phyloP scores from a whole-genome alignment of 1,140 invertebrate genomes.

The Pomacea maculata region DNA sequence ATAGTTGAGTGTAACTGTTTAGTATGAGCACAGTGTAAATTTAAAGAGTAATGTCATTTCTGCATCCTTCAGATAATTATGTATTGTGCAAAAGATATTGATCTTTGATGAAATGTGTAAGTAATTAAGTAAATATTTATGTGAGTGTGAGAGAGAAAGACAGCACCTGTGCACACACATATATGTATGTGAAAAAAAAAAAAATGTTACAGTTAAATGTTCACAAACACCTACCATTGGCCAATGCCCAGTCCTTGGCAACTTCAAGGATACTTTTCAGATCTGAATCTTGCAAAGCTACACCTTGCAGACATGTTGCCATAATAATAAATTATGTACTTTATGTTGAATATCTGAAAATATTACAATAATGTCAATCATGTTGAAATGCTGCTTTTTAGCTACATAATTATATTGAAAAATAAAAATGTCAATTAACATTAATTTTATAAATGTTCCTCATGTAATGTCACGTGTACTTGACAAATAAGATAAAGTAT shows the following conservation, averaged over 20 bases:
- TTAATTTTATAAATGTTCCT: too few relatives aligned
- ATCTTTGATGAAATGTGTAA: background rate
- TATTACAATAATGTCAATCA: background rate
- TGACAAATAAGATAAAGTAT: too few relatives aligned
- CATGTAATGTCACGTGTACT: too few relatives aligned
- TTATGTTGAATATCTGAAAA: background rate
- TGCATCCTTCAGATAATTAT: too few relatives aligned
- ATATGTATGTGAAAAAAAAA: background rate
- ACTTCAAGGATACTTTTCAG: slow-evolving; percentile 20
- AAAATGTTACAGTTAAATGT: background rate
- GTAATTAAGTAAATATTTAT: background rate
- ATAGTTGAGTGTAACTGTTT: background rate
- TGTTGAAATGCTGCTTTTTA: too few relatives aligned
- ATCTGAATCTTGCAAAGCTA: background rate
- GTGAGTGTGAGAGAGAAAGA: background rate
- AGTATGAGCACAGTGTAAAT: background rate
- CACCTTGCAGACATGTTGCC: slow-evolving; percentile 20
- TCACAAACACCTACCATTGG: slow-evolving; percentile 21
- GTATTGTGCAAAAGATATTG: too few relatives aligned
- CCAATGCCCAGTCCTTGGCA: slow-evolving; percentile 30
- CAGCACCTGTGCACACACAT: background rate
- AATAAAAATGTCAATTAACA: too few relatives aligned
- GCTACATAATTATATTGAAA: too few relatives aligned
- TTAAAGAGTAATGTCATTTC: too few relatives aligned
- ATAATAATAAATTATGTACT: slow-evolving; percentile 1